Base-by-base conservation (phyloP, 2,888 invertebrate species). In the Oligia fasciuncula region DNA sequence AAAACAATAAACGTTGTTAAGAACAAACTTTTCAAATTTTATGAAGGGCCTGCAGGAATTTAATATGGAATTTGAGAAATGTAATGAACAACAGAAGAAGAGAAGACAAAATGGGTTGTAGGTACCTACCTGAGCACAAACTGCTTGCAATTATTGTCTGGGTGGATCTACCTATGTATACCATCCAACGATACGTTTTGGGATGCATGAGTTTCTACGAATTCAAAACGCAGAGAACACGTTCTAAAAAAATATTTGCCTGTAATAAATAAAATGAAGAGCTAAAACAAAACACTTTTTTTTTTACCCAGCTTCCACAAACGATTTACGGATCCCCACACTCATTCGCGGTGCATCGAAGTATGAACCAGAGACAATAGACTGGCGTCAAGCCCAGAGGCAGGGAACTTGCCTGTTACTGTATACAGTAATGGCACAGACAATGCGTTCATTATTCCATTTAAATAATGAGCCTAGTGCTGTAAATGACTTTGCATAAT, bases 381-480 rank as follows among this genome's bases (percentile, higher is more conserved):
- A 76, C 63, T 81, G 77, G 84, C 90, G 89, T 88, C 88, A 87
- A 85, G 88, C 86, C 86, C 89, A 84, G 88, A 84, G 86, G 89
- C 86, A 70, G 77, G 90, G 85, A 85, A 85, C 85, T 87, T 83
- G 85, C 81, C 82, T 81, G 85, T 89, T 89, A 83, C 89, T 90
- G 89, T 89, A 90, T 86, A 88, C 90, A 87, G 80, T 72, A 75
- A 79, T 80, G 81, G 87, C 83, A 86, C 73, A 83, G 80, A 91
- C 91, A 92, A 91, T 91, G 85, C 89, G 66, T 86, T 88, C 92
- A 90, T 92, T 91, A 91, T 91, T 89, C 88, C 88, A 91, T 90
- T 92, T 89, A 89, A 89, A 87, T 91, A 91, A 92, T 91, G 92
- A 91, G 90, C 91, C 86, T 85, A 81, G 76, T 85, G 86, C 74